These are phyloP conservation scores for Spinibarbus caldwelli DNA, from an alignment of 2,797 vertebrate genomes.

Conservation along the genomic window DNA sequence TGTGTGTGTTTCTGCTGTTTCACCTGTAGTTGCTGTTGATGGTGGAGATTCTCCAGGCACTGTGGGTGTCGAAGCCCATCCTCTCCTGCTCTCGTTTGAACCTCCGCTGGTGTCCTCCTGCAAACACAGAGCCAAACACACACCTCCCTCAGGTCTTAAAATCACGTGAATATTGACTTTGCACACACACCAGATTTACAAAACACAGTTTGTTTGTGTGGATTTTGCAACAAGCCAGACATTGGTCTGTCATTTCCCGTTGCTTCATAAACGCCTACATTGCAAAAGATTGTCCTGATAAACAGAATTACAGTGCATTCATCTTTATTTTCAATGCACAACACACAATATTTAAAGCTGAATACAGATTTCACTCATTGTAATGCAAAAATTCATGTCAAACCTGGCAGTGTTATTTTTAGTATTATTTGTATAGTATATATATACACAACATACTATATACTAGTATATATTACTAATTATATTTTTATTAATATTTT, in stretches of 20 bases:
- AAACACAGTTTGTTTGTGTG: background rate
- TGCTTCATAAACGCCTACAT: background rate
- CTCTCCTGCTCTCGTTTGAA: constrained; percentile 97
- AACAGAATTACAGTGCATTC: background rate
- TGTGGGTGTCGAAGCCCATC: constrained; percentile 96
- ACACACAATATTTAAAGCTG: background rate
- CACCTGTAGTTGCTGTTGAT: constrained; percentile 99
- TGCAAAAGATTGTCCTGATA: background rate
- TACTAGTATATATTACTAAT: background rate
- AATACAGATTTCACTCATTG: no score
- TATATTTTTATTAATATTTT: background rate
- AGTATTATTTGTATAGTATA: background rate
- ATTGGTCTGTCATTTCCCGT: background rate
- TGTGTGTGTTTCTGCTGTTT: constrained; percentile 39
- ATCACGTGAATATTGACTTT: no score
- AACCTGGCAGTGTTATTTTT: background rate
- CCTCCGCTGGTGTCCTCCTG: constrained; percentile 92
- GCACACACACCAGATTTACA: background rate
- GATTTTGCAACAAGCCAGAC: background rate
- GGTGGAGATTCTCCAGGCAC: constrained; percentile 97
- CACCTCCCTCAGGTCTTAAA: no score
- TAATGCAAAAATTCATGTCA: background rate
- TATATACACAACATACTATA: background rate
- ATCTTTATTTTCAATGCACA: background rate
- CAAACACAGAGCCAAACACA: constrained; percentile 8